Percentiles rank a stretch among this genome's conserved stretches.
Conservation (phyloP, 2,797 vertebrate genomes). For the Alectoris magna region DNA sequence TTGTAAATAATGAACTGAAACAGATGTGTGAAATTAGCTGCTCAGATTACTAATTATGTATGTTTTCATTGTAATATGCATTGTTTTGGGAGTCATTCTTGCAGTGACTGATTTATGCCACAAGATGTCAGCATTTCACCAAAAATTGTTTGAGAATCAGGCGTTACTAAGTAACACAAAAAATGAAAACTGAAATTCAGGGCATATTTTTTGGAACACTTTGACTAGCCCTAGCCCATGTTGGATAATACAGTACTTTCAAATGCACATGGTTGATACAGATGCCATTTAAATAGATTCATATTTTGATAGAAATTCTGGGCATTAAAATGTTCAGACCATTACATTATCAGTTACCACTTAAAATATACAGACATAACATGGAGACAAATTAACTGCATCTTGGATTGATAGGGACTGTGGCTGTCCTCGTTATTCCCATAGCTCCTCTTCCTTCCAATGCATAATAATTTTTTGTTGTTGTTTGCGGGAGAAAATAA, state of each 20-base stretch:
- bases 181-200: background rate
- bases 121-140: constrained; percentile 40
- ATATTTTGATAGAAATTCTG: background rate
- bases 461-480: background rate
- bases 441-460: background rate
- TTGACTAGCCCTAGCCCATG: background rate
- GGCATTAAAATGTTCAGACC: background rate
- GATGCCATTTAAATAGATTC: background rate
- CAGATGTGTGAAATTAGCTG: background rate
- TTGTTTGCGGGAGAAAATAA: background rate
- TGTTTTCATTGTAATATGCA: background rate
- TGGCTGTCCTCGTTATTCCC: background rate
- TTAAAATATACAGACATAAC: background rate
- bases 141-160: background rate
- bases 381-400: rapidly evolving
- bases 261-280: background rate
- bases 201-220: background rate
- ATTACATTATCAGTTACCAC: background rate
- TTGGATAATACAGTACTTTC: background rate
- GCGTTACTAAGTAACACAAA: background rate
- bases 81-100: background rate
- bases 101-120: constrained; percentile 7
- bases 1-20: background rate
- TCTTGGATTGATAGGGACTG: background rate
- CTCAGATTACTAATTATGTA: background rate